Conservation (phyloP, 2,113 vertebrate species). For the Alectura lathami region DNA sequence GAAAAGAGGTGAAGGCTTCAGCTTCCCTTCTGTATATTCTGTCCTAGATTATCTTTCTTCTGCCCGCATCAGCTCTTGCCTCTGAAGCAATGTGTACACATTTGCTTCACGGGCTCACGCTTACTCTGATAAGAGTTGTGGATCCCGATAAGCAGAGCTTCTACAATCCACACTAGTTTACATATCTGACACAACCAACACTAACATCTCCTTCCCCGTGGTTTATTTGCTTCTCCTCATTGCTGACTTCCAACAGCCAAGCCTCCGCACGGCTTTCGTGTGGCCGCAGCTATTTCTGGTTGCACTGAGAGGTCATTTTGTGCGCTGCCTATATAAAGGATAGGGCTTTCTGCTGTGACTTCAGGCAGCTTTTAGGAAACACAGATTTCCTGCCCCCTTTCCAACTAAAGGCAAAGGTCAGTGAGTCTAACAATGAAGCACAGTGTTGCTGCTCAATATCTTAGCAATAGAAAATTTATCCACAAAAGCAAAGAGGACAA, state of each 20-base stretch:
- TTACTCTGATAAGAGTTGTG: not conserved
- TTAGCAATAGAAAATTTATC: conserved; percentile 1
- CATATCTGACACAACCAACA: not conserved
- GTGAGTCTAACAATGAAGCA: conserved; percentile 23
- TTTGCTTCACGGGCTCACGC: accelerated
- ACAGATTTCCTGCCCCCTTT: conserved; percentile 58
- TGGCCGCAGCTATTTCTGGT: conserved; percentile 18
- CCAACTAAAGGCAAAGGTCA: conserved; percentile 59
- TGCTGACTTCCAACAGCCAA: not conserved
- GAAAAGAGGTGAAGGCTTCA: not conserved
- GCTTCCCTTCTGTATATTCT: not conserved
- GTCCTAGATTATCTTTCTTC: not conserved
- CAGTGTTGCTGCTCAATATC: not conserved
- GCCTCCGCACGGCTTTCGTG: not conserved
- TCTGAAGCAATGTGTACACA: not conserved
- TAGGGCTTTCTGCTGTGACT: conserved; percentile 46
- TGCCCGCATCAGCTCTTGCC: not conserved
- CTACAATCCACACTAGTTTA: not conserved
- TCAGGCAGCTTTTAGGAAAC: conserved; percentile 57
- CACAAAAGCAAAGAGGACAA: conserved; percentile 16
- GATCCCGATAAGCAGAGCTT: not conserved
- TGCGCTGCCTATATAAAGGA: not conserved
- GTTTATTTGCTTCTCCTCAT: conserved; percentile 15
- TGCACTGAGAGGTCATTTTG: not conserved
- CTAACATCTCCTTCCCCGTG: not conserved